Conservation (phyloP, 1,140 invertebrate genomes). For the Neodiprion pinetum region DNA sequence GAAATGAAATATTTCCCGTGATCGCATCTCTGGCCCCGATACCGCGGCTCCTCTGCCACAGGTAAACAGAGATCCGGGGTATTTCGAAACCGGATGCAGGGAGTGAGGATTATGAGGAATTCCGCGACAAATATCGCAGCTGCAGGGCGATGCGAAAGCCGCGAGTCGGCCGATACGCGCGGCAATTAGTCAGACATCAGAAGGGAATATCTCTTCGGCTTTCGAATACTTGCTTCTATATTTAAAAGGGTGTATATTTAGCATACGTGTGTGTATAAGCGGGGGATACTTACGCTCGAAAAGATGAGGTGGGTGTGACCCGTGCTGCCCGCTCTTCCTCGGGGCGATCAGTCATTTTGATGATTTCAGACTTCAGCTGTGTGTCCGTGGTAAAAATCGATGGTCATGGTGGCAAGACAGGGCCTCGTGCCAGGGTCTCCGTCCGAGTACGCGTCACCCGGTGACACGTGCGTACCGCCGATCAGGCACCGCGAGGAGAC, state of each 20-base stretch:
- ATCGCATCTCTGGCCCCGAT: not conserved
- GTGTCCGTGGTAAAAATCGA: not conserved
- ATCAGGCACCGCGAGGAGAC: not conserved
- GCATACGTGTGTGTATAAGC: constrained; percentile 31
- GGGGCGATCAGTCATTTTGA: constrained; percentile 55
- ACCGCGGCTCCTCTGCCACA: not conserved
- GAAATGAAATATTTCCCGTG: constrained; percentile 1
- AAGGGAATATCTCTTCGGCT: constrained; percentile 49
- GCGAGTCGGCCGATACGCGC: not conserved
- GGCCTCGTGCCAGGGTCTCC: not conserved
- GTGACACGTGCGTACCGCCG: constrained; percentile 2
- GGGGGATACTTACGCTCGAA: constrained; percentile 38
- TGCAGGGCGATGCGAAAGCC: too few relatives aligned
- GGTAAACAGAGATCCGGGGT: not conserved
- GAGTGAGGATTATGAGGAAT: too few relatives aligned
- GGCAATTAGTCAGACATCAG: constrained; percentile 5
- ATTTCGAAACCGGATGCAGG: too few relatives aligned
- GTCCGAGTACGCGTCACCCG: not conserved
- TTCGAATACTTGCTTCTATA: constrained; percentile 57
- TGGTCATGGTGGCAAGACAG: not conserved
- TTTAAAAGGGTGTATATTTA: constrained; percentile 58
- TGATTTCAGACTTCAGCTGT: constrained; percentile 33
- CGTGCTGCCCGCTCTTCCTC: not conserved
- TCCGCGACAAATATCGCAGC: too few relatives aligned
- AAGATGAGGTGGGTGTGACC: constrained; percentile 55